These are phyloP conservation scores for Brachypalpus laphriformis DNA, from an alignment of 2,888 invertebrate species.

Conservation along the genomic window DNA sequence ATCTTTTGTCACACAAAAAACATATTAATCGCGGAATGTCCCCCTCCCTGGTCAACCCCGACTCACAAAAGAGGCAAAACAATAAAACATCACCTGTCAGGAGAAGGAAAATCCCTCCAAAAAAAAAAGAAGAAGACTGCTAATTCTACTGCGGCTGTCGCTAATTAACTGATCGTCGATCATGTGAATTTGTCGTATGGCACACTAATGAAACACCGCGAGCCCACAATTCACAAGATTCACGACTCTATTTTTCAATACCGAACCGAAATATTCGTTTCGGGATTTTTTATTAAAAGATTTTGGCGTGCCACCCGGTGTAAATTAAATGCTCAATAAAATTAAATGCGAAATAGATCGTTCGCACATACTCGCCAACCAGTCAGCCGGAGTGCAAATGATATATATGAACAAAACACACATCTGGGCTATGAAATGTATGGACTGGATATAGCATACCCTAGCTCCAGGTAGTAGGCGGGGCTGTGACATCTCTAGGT, in stretches of 20 bases:
- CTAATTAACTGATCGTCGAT: slow-evolving; percentile 60
- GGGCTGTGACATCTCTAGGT: no score
- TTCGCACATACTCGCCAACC: slow-evolving; percentile 19
- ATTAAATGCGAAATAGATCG: slow-evolving; percentile 56
- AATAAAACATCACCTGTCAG: slow-evolving; percentile 48
- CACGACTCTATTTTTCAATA: background rate
- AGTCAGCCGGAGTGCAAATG: background rate
- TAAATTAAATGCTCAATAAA: slow-evolving; percentile 59
- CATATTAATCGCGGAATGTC: background rate
- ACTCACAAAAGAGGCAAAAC: background rate
- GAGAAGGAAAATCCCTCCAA: background rate
- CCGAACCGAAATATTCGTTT: slow-evolving; percentile 12
- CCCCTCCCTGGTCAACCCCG: background rate
- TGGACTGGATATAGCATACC: background rate
- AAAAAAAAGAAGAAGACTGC: background rate
- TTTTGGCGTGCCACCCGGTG: slow-evolving; percentile 50
- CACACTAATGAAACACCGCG: slow-evolving; percentile 32
- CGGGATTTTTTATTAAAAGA: slow-evolving; percentile 1
- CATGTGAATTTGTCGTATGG: slow-evolving; percentile 57
- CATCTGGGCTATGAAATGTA: background rate
- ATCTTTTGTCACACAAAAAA: background rate
- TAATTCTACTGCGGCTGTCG: background rate
- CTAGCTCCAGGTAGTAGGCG: background rate
- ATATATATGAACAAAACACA: background rate
- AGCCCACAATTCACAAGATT: background rate